Evolutionary conservation across 2,888 invertebrate species (phyloP), one percentile per base, ranked within the genome.

Genomic region (Lasioglossum calceatum): DNA sequence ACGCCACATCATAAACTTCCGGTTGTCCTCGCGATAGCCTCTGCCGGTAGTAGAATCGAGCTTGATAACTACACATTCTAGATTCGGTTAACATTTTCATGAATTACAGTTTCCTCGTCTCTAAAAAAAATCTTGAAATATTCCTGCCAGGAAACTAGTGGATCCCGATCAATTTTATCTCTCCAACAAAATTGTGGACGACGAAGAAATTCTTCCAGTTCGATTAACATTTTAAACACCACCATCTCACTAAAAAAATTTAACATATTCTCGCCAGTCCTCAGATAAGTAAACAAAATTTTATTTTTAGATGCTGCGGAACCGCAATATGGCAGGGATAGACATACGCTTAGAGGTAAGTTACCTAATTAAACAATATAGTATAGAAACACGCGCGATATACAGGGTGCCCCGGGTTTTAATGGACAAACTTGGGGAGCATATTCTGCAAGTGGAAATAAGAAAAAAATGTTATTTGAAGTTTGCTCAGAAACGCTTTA

Each of bases 321-420:
- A 76, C 91, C 90, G 27, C 92, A 93, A 58, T 81, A 92, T 89
- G 82, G 80, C 39, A 88, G 90, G 77, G 92, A 93, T 2, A 92
- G 93, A 80, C 58, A 84, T 36, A 81, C 88, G 12, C 16, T 78
- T 14, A 92, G 92, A 92, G 93, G 94, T 94, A 88, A 89, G 78
- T 79, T 72, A 61, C 0, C 0, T 42, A 50, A 16, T 36, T 4
- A 32, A 10, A 19, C 32, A 47, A 27, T 27, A 19, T 12, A 27
- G 5, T 23, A 27, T 14, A 27, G n/a, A 32, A 47, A 47, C 39
- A 23, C 10, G 16, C 23, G 32, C 10, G 36, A 36, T 4, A 42
- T n/a, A 32, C 32, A 32, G 32, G 32, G 32, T 32, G 32, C 1
- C 0, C 32, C 32, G 32, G 32, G 32, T 32, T 32, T 32, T 32